Evolutionary conservation across 2,113 vertebrate genomes (phyloP), one percentile per base, ranked within the genome.

Genomic region (Glaucomys volans): DNA sequence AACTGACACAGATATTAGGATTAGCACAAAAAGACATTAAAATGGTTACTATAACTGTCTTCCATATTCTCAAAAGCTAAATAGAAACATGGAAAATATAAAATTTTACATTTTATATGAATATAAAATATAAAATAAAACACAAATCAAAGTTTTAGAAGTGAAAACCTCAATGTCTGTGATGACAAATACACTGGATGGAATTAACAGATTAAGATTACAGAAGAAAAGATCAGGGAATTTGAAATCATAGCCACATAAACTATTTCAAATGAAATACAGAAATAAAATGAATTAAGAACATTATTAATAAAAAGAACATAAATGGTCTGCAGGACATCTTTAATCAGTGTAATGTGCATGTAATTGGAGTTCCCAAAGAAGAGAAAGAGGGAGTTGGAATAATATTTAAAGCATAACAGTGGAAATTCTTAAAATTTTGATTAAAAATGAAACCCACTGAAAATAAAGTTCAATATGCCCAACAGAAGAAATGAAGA

Each of bases 1-100:
- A 93, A 93, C 32, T 37, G 40, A 76, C 4, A 57, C 22, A 96
- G 69, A 96, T 72, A 57, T 57, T 40, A 83, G 37, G 91, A 91
- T 57, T 69, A 90, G 26, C 67, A 72, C 26, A 87, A 7, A 76
- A 94, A 40, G 30, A 42, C 32, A 77, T 47, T n/a, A 71, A 91
- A 64, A 64, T 3, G 14, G 47, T 83, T 82, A 50, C 80, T 40
- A 30, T 47, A 76, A 72, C 35, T 83, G 2, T 47, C 52, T 64
- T 66, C 14, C 16, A 24, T 54, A 74, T 32, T 16, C 52, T 92
- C 75, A 47, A 59, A 90, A 80, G 57, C 30, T 62, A 94, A 91
- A 88, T n/a, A 92, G 47, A 85, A 77, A 62, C 52, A 69, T 18
- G 28, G 35, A 69, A 91, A 74, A 87, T 28, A 81, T 52, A 64